phyloP scores from a whole-genome alignment of 2,113 vertebrate species.

The Hippocampus comes region DNA sequence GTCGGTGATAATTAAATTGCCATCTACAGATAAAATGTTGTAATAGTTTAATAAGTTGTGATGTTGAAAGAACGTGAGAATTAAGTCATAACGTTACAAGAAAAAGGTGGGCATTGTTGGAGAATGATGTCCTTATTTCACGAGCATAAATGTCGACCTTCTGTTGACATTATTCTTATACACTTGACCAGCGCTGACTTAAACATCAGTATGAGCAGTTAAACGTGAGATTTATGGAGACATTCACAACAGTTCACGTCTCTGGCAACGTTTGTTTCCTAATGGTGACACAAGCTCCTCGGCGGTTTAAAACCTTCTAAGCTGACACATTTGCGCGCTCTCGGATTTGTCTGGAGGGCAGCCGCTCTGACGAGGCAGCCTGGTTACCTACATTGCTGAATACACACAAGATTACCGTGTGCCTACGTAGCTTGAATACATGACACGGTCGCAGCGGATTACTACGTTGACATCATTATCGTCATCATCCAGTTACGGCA shows the following conservation, averaged over 20 bases:
- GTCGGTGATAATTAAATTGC: neutral
- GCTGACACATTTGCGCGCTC: slow-evolving; percentile 52
- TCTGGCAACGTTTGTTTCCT: slow-evolving; percentile 8
- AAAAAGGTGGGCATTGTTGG: neutral
- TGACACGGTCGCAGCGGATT: slow-evolving; percentile 18
- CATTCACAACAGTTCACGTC: slow-evolving; percentile 34
- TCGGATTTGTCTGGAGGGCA: slow-evolving; percentile 52
- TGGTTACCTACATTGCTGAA: slow-evolving; percentile 46
- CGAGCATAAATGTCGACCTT: neutral
- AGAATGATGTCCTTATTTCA: neutral
- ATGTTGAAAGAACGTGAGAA: neutral
- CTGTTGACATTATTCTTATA: neutral
- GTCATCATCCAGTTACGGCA: neutral
- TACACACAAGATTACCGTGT: slow-evolving; percentile 33
- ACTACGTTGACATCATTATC: neutral
- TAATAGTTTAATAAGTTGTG: neutral
- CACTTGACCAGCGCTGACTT: neutral
- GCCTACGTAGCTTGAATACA: slow-evolving; percentile 10
- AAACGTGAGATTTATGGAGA: slow-evolving; percentile 7
- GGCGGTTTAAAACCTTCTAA: slow-evolving; percentile 62
- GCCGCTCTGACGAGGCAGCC: slow-evolving; percentile 39
- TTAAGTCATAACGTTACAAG: neutral
- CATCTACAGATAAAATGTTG: neutral
- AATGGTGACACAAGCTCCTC: slow-evolving; percentile 41
- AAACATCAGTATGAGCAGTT: neutral